Conservation (phyloP, 2,797 vertebrate species). For the Hafferia zeledoni region DNA sequence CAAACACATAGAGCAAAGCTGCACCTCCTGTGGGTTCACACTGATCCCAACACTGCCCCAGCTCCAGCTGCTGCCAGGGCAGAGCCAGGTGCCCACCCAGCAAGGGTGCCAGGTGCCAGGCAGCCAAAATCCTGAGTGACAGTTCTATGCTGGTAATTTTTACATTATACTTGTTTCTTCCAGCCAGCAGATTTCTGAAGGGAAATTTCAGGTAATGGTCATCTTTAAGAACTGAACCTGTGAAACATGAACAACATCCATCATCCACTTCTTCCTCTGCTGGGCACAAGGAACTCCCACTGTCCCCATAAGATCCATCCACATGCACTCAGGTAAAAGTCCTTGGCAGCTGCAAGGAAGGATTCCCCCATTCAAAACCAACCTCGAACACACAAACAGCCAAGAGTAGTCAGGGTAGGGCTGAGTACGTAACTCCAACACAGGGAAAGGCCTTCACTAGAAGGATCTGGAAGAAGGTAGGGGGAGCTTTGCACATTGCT, state of each 20-base stretch:
- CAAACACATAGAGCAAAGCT: neutral
- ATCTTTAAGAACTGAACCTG: slow-evolving; percentile 13
- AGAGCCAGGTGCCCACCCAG: neutral
- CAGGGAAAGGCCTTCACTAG: neutral
- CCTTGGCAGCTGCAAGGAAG: neutral
- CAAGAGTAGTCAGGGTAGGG: neutral
- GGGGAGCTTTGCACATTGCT: slow-evolving; percentile 67
- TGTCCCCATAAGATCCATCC: neutral
- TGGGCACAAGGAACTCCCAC: neutral
- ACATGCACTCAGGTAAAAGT: neutral
- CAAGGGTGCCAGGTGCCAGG: neutral
- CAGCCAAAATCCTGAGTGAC: neutral
- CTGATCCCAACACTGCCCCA: neutral
- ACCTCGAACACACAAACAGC: neutral
- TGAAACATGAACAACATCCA: neutral
- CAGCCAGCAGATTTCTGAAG: neutral
- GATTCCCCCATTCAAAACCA: neutral
- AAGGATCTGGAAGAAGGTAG: neutral
- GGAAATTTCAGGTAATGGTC: neutral
- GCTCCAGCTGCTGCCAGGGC: neutral
- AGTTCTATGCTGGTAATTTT: neutral
- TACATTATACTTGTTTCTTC: neutral
- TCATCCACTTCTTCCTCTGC: accelerated
- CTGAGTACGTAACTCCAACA: neutral
- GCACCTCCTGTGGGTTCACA: neutral